Evolutionary conservation across 1,140 invertebrate genomes (phyloP).

Genomic region (Drosophila lacteicornis): DNA sequence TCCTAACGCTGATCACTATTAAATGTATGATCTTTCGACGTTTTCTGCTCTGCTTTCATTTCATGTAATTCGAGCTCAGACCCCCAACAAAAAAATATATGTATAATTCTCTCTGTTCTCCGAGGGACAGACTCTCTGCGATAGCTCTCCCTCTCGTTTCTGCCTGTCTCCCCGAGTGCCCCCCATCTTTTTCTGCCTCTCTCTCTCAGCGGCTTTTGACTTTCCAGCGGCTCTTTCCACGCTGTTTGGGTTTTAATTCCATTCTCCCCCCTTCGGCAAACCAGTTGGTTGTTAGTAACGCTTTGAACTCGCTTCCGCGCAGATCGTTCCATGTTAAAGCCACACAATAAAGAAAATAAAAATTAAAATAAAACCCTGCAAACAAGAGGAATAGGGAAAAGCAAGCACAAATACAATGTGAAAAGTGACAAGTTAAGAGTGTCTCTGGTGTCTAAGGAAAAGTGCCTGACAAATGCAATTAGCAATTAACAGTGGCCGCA

Average conservation of each 20-base stretch:
- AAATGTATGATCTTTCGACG: slow-evolving; percentile 11
- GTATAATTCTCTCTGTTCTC: slow-evolving; percentile 18
- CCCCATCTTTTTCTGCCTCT: slow-evolving; percentile 8
- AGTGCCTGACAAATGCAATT: slow-evolving; percentile 15
- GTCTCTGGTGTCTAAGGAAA: slow-evolving; percentile 26
- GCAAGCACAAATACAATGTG: slow-evolving; percentile 38
- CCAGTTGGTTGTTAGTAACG: slow-evolving; percentile 76
- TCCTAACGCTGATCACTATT: background rate
- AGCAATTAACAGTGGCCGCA: slow-evolving; percentile 20
- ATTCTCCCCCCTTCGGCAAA: slow-evolving; percentile 34
- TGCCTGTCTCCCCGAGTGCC: slow-evolving; percentile 6
- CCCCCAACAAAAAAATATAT: slow-evolving; percentile 17
- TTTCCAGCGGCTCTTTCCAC: slow-evolving; percentile 41
- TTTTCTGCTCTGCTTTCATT: slow-evolving; percentile 45
- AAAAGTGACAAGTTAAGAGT: slow-evolving; percentile 64
- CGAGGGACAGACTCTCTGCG: slow-evolving; percentile 4
- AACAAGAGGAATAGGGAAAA: slow-evolving; percentile 9
- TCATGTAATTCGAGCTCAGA: slow-evolving; percentile 55
- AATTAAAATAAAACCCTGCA: slow-evolving; percentile 10
- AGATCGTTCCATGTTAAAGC: slow-evolving; percentile 49
- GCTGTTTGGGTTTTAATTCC: slow-evolving; percentile 17
- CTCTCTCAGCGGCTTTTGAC: slow-evolving; percentile 35
- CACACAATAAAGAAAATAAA: background rate
- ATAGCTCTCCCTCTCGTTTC: slow-evolving; percentile 5
- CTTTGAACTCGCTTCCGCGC: slow-evolving; percentile 63